Percentiles rank a stretch among this genome's conserved stretches.
phyloP scores from a whole-genome alignment of 2,888 invertebrate species.

The Stenoptilia bipunctidactyla region DNA sequence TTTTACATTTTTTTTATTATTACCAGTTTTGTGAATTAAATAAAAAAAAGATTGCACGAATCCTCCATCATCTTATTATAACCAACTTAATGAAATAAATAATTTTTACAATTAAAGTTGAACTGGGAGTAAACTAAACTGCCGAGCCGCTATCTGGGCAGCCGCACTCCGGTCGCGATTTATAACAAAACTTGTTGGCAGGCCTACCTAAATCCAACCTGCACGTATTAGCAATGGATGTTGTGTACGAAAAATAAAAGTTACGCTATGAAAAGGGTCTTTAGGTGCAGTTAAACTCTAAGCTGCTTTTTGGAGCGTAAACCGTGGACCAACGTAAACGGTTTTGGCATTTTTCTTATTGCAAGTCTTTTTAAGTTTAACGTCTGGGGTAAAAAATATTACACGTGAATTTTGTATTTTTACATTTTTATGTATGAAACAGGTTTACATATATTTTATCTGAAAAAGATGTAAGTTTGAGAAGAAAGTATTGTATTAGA shows the following conservation, averaged over 20 bases:
- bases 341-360: neutral
- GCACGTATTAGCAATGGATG: conserved; percentile 18
- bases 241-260: conserved; percentile 9
- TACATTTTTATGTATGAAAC: too few relatives aligned
- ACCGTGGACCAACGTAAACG: too few relatives aligned
- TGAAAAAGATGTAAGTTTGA: too few relatives aligned
- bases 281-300: conserved; percentile 5
- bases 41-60: too few relatives aligned
- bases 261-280: conserved; percentile 9
- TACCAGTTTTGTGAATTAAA: too few relatives aligned
- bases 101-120: neutral
- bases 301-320: too few relatives aligned
- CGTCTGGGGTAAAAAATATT: neutral
- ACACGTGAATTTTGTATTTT: too few relatives aligned
- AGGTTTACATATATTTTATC: too few relatives aligned
- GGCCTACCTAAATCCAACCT: conserved; percentile 26
- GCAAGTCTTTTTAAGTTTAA: conserved; percentile 2
- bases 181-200: conserved; percentile 41
- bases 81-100: too few relatives aligned
- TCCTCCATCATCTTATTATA: too few relatives aligned
- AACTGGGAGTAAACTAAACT: neutral
- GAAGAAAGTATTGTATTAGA: too few relatives aligned
- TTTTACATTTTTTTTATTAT: too few relatives aligned
- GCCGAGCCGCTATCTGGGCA: conserved; percentile 21
- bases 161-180: conserved; percentile 29